Percentiles rank a stretch among this genome's conserved stretches.
phyloP scores from a whole-genome alignment of 2,888 invertebrate genomes.

The Tetranychus truncatus region DNA sequence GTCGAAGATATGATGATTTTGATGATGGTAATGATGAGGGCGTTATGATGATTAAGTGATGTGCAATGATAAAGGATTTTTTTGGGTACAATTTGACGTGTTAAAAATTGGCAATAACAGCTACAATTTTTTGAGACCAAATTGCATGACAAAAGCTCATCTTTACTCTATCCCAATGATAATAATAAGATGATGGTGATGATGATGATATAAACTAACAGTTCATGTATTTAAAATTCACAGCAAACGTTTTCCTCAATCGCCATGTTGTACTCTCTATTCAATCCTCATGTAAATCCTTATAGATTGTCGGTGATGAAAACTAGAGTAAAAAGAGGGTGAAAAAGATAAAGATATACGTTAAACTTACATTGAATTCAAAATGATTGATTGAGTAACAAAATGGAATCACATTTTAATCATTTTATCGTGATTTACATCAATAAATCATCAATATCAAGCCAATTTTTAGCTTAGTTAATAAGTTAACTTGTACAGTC shows the following conservation, averaged over 20 bases:
- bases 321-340: neutral
- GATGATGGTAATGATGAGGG: neutral
- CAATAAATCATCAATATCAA: neutral
- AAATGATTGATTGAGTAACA: neutral
- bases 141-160: neutral
- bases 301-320: neutral
- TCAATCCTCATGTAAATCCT: neutral
- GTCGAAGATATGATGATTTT: neutral
- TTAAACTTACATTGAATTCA: neutral
- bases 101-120: neutral
- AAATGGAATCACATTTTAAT: neutral
- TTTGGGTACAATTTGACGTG: neutral
- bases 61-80: no score
- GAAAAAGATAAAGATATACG: neutral
- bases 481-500: no score
- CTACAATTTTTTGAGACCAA: neutral
- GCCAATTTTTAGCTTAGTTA: neutral
- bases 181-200: neutral
- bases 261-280: neutral
- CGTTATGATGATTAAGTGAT: neutral
- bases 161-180: neutral
- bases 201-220: no score
- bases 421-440: neutral
- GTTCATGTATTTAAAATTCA: no score
- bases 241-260: no score